Conservation (phyloP, 2,113 vertebrate genomes). For the Oreochromis aureus region DNA sequence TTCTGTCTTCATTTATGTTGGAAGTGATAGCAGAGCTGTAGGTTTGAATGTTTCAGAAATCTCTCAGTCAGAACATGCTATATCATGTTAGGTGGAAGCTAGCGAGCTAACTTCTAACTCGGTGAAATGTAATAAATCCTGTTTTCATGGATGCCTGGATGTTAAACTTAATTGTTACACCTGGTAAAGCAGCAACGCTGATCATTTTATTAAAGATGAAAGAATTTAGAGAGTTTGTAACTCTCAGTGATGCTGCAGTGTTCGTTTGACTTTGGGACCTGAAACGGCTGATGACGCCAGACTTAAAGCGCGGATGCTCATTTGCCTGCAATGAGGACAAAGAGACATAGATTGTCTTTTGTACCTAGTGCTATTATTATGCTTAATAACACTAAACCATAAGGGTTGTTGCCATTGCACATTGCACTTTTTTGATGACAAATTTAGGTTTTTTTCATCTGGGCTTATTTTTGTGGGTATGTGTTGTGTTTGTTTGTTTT, state of each 20-base stretch:
- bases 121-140: accelerated
- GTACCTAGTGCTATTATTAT: neutral
- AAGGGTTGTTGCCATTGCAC: neutral
- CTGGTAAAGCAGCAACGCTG: neutral
- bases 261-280: neutral
- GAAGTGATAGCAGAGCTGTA: accelerated
- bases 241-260: accelerated
- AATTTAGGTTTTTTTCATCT: neutral
- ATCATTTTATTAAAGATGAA: accelerated
- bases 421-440: neutral
- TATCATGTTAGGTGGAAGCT: accelerated
- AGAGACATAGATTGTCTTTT: neutral
- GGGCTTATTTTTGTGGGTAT: neutral
- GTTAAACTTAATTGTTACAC: no score
- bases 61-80: no score
- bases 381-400: neutral
- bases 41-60: accelerated
- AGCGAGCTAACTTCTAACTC: neutral
- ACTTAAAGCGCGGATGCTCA: neutral
- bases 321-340: neutral
- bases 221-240: accelerated
- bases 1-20: neutral
- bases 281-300: neutral
- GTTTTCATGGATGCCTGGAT: neutral
- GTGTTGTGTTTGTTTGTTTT: neutral